Percentiles rank a stretch among this genome's conserved stretches.
phyloP scores from a whole-genome alignment of 2,797 vertebrate species.

The Ambastaia sidthimunki region DNA sequence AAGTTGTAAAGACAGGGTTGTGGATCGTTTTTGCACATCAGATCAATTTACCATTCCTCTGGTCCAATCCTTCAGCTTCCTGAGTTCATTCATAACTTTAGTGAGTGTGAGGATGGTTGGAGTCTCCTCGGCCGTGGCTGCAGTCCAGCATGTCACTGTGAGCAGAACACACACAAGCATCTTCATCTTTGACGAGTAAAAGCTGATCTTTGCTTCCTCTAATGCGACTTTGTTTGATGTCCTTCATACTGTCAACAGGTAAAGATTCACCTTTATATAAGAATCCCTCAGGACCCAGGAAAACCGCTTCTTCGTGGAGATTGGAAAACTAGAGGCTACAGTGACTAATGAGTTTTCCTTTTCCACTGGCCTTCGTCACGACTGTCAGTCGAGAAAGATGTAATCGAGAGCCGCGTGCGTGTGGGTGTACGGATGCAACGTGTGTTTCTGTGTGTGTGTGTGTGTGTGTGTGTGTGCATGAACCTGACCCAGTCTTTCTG shows the following conservation, averaged over 20 bases:
- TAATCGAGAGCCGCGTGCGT: conserved; percentile 54
- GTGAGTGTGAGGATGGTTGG: conserved; percentile 1
- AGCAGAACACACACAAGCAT: conserved; percentile 74
- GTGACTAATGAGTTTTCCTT: conserved; percentile 97
- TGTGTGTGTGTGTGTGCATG: conserved; percentile 74
- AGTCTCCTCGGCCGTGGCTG: background rate
- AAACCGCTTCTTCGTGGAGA: conserved; percentile 84
- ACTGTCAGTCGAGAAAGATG: conserved; percentile 56
- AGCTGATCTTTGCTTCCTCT: conserved; percentile 59
- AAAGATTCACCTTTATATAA: conserved; percentile 87
- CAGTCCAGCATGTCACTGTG: conserved; percentile 70
- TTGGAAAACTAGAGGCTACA: conserved; percentile 90
- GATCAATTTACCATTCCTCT: conserved; percentile 65
- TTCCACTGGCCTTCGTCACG: conserved; percentile 86
- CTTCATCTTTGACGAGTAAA: conserved; percentile 71
- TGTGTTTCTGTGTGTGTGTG: conserved; percentile 75
- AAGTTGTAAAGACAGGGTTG: background rate
- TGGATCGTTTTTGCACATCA: background rate
- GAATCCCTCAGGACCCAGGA: conserved; percentile 87
- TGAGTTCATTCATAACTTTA: conserved; percentile 55
- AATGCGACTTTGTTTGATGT: conserved; percentile 59
- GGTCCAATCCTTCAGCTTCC: fast-evolving
- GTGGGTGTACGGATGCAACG: conserved; percentile 64
- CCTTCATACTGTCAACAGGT: conserved; percentile 65
- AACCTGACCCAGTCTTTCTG: conserved; percentile 81